Percentiles rank a stretch among this genome's conserved stretches.
phyloP scores from a whole-genome alignment of 2,888 invertebrate species.

The Tricholauxania praeusta region DNA sequence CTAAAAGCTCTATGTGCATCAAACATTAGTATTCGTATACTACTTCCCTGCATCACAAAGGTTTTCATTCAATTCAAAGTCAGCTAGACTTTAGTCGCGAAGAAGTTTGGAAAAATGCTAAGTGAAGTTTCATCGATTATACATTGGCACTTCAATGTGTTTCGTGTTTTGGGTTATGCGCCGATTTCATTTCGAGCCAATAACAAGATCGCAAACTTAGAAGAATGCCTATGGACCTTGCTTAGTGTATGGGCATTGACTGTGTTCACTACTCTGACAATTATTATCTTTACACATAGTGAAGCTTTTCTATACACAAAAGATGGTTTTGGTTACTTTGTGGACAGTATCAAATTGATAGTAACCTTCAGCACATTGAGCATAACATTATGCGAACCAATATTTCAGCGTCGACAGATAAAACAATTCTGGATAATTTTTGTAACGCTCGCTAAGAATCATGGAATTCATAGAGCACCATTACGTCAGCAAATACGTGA shows the following conservation, averaged over 20 bases:
- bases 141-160: constrained; percentile 41
- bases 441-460: constrained; percentile 27
- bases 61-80: not conserved
- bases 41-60: not conserved
- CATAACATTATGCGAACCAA: constrained; percentile 37
- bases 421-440: constrained; percentile 39
- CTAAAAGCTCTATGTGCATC: no score
- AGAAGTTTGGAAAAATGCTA: not conserved
- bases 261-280: constrained; percentile 3
- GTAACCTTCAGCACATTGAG: constrained; percentile 24
- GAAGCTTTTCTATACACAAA: not conserved
- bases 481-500: constrained; percentile 36
- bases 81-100: not conserved
- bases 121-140: constrained; percentile 34
- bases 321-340: constrained; percentile 36
- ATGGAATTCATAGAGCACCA: constrained; percentile 11
- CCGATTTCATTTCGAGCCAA: constrained; percentile 37
- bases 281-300: not conserved
- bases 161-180: constrained; percentile 35
- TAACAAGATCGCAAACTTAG: not conserved
- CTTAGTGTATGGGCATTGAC: constrained; percentile 28
- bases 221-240: constrained; percentile 18
- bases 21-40: no score
- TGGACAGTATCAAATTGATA: constrained; percentile 34
- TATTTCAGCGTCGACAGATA: constrained; percentile 32